A percentile compares a stretch with the other conserved stretches of the same genome.
Conservation (phyloP, 2,797 vertebrate genomes). For the Dallia pectoralis region DNA sequence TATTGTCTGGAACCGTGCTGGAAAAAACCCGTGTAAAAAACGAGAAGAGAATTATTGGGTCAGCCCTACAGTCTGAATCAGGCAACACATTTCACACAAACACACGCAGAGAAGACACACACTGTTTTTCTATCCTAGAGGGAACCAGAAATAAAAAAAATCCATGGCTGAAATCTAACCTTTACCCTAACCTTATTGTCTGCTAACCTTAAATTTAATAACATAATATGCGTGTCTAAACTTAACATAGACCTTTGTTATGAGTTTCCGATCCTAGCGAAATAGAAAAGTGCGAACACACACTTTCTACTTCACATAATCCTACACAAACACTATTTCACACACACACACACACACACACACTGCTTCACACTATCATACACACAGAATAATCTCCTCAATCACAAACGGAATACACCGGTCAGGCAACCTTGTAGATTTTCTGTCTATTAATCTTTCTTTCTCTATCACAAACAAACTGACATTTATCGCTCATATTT, state of each 20-base stretch:
- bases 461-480: neutral
- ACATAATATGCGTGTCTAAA: too few species aligned
- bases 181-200: too few species aligned
- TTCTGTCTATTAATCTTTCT: neutral
- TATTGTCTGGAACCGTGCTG: neutral
- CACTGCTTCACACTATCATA: neutral
- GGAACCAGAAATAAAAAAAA: too few species aligned
- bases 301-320: neutral
- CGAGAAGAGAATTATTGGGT: neutral
- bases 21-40: neutral
- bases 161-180: too few species aligned
- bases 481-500: neutral
- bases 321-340: neutral
- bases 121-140: too few species aligned
- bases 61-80: neutral
- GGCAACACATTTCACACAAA: slow-evolving; percentile 5
- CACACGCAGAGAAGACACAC: neutral
- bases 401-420: too few species aligned
- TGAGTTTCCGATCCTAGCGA: too few species aligned
- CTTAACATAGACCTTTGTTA: too few species aligned
- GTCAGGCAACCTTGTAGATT: neutral
- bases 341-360: neutral
- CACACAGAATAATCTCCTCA: too few species aligned
- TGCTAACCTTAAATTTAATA: too few species aligned
- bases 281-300: neutral